A percentile compares a stretch with the other conserved stretches of the same genome.
These are phyloP conservation scores for Dione vanillae DNA, from an alignment of 2,888 invertebrate genomes.

Conservation along the genomic window DNA sequence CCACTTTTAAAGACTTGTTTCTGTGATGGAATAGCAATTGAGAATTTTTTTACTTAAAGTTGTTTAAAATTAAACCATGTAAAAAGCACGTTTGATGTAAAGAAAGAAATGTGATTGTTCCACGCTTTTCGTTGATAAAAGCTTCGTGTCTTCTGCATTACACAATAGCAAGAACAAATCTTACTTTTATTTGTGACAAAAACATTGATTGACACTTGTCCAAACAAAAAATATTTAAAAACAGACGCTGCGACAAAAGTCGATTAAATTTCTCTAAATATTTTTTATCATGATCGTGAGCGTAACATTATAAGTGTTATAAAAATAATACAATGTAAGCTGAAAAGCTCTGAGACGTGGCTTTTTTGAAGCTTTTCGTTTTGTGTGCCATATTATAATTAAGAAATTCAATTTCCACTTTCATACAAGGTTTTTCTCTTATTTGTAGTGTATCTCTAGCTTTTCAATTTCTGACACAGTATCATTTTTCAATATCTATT, in stretches of 20 bases:
- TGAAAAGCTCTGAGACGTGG: not conserved
- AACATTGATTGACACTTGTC: slow-evolving; percentile 16
- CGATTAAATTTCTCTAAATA: slow-evolving; percentile 35
- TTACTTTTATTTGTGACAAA: slow-evolving; percentile 8
- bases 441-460: too few species aligned
- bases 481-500: too few species aligned
- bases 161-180: slow-evolving; percentile 25
- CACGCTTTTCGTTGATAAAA: not conserved
- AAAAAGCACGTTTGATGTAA: not conserved
- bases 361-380: not conserved
- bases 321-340: not conserved
- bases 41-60: not conserved
- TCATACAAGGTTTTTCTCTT: too few species aligned
- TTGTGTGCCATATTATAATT: too few species aligned
- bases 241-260: slow-evolving; percentile 37
- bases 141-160: slow-evolving; percentile 7
- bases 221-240: slow-evolving; percentile 33
- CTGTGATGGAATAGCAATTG: not conserved
- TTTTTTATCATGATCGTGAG: slow-evolving; percentile 17
- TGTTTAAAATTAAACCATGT: not conserved
- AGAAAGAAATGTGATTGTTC: not conserved
- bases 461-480: too few species aligned
- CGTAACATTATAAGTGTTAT: not conserved
- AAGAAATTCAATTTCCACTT: too few species aligned
- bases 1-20: too few species aligned